A percentile compares a stretch with the other conserved stretches of the same genome.
Evolutionary conservation across 2,797 vertebrate species (phyloP).

Genomic region (Phaenicophaeus curvirostris): DNA sequence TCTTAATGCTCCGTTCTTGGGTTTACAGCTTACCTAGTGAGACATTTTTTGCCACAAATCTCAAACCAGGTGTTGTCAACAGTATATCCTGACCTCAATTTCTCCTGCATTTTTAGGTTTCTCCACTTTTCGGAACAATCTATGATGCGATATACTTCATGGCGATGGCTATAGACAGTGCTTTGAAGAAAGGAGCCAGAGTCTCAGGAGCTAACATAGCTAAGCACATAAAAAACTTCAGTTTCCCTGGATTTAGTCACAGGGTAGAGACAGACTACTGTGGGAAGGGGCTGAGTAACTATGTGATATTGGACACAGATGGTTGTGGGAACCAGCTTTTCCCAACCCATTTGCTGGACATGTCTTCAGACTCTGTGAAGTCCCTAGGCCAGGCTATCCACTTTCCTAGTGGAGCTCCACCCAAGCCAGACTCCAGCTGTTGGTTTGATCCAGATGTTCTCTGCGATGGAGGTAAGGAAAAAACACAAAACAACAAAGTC

Average conservation of each 20-base stretch:
- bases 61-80: not conserved
- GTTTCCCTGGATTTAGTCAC: slow-evolving; percentile 89
- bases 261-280: slow-evolving; percentile 76
- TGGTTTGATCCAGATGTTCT: slow-evolving; percentile 86
- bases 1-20: not conserved
- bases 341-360: slow-evolving; percentile 83
- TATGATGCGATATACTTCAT: slow-evolving; percentile 92
- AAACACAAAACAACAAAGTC: not conserved
- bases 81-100: not conserved
- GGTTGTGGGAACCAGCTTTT: slow-evolving; percentile 80
- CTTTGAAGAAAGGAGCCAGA: slow-evolving; percentile 75
- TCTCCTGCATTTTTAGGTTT: slow-evolving; percentile 78
- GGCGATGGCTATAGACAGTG: slow-evolving; percentile 84
- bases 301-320: slow-evolving; percentile 87
- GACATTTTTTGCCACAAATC: not conserved
- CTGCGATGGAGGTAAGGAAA: slow-evolving; percentile 85
- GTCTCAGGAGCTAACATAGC: slow-evolving; percentile 82
- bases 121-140: slow-evolving; percentile 93
- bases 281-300: slow-evolving; percentile 82
- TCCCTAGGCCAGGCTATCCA: slow-evolving; percentile 81
- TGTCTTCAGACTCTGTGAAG: slow-evolving; percentile 70
- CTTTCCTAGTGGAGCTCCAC: slow-evolving; percentile 84
- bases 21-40: not conserved
- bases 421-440: slow-evolving; percentile 86
- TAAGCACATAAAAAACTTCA: slow-evolving; percentile 83